Evolutionary conservation across 2,797 vertebrate species (phyloP), one percentile per base, ranked within the genome.

Genomic region (Helarctos malayanus): DNA sequence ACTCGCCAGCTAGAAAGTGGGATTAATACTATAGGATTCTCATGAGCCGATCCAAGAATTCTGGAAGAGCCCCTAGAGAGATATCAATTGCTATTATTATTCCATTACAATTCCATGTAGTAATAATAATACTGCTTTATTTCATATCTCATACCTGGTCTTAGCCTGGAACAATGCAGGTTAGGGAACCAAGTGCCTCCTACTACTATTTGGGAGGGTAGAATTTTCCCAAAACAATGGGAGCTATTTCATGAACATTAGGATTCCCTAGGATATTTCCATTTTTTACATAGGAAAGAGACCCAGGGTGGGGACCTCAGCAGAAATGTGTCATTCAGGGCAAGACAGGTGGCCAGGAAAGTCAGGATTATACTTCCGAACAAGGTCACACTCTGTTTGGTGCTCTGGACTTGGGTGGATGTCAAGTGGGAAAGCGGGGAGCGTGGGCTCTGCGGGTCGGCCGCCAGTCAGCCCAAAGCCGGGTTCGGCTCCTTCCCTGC

Each of bases 371-470:
- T n/a, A 54, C 61, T 35, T 82, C 65, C 65, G 79, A 71, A 23
- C 16, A 85, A 68, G 82, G 45, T 41, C 29, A 0, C 29, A 15
- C n/a, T 54, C 82, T 13, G 32, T 38, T n/a, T 89, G 0, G 15
- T 65, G 25, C 71, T 18, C 49, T 79, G 32, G 47, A 45, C 71
- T 38, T 52, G 4, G 5, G 61, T 29, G 29, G 71, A 8, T 1
- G 1, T 11, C 7, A 25, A 7, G 71, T 9, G 41, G 86, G n/a
- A 86, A 9, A 15, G 10, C 5, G 5, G 16, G 32, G 27, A 25
- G 9, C 0, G 0, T 2, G 21, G 14, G 23, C 15, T 52, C 68
- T 32, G 38, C 8, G 3, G 38, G 47, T 81, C 45, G 59, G 21
- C 18, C 7, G 13, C 27, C 18, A 16, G 35, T 25, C 29, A n/a